A percentile compares a stretch with the other conserved stretches of the same genome.
These are phyloP conservation scores for Cantharis flavilabris DNA, from an alignment of 2,888 invertebrate genomes.

Conservation along the genomic window DNA sequence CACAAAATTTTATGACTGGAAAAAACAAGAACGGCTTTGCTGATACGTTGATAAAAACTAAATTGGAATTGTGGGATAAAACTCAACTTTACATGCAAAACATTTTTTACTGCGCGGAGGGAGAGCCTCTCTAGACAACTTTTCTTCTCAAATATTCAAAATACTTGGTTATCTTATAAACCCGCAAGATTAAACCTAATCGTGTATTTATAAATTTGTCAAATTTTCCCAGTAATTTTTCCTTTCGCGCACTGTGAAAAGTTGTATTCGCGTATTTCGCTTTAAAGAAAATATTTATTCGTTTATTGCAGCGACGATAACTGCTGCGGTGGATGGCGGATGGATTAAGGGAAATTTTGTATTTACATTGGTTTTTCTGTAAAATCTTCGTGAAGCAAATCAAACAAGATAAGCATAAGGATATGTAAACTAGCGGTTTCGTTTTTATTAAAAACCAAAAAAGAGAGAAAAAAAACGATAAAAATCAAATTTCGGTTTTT, in stretches of 20 bases:
- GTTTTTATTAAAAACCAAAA: not conserved
- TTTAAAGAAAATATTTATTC: too few species aligned
- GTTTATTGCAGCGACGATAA: not conserved
- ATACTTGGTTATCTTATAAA: constrained; percentile 5
- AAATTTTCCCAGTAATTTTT: not conserved
- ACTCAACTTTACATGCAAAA: constrained; percentile 21
- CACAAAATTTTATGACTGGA: constrained; percentile 1
- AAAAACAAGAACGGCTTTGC: constrained; percentile 18
- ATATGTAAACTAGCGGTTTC: not conserved
- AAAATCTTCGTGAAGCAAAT: not conserved
- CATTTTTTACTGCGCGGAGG: not conserved
- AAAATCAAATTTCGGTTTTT: not conserved
- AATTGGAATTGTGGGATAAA: constrained; percentile 16
- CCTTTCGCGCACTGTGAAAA: not conserved
- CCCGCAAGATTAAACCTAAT: not conserved
- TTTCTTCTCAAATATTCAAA: constrained; percentile 3
- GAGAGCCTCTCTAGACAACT: not conserved
- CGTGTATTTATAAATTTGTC: not conserved
- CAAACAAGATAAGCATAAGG: not conserved
- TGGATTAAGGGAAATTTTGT: not conserved
- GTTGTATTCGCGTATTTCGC: too few species aligned
- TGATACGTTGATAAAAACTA: constrained; percentile 15
- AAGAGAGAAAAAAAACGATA: not conserved
- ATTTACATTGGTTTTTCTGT: not conserved
- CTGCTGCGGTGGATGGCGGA: not conserved